Base-by-base conservation (phyloP, 2,113 vertebrate genomes). In the Myxocyprinus asiaticus region DNA sequence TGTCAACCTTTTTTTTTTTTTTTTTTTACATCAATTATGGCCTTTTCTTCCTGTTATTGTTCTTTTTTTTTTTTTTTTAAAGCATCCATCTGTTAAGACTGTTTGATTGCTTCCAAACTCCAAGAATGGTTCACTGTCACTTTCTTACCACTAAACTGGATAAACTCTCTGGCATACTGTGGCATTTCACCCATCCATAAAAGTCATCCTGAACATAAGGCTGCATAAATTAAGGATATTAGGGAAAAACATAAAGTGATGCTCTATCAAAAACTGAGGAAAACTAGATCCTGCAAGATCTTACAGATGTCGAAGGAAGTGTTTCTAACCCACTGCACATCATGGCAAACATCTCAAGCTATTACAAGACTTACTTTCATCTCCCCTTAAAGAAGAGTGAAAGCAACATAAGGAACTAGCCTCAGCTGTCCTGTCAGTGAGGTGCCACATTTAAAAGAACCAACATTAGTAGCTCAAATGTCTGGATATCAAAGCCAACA, bases 81-180 rank as follows among this genome's bases (percentile, higher is more conserved):
- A 42, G 8, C 3, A 43, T 51, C 72, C 59, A 76, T 78, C 56
- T 0, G 11, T 48, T 8, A 42, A 55, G 67, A 62, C 65, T n/a
- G 82, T 84, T 84, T 67, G 74, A 86, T 85, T 74, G 65, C 85
- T 91, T 92, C 89, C 88, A 72, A 81, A 80, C 75, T 86, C 83
- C 82, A 86, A 86, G 89, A 89, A 90, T 84, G 83, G 84, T 67
- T 84, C 81, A 79, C 87, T 87, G 86, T 88, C 84, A 87, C 86
- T 86, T 89, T 88, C 78, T 82, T 81, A 84, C 75, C 81, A 88
- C 88, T 70, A 7, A 33, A 14, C 11, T 22, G 6, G 12, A 58
- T 8, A 22, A 33, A 12, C 51, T 48, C 51, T 14, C 6, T 58
- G 70, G 61, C 47, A 44, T 55, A n/a, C 80, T 78, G 45, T 81